Conservation (phyloP, 2,888 invertebrate species). For the Cantharis nigra region DNA sequence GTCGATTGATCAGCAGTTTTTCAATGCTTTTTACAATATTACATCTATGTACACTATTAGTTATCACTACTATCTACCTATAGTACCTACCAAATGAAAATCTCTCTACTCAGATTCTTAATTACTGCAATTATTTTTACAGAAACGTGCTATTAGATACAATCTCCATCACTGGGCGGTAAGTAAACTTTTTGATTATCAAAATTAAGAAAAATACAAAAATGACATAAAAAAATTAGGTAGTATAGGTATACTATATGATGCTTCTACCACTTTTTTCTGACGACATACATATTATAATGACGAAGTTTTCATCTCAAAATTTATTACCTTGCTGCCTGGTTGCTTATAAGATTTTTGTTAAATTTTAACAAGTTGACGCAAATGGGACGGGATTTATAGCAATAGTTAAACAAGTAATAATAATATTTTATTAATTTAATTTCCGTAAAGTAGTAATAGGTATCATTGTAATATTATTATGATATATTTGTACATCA, state of each 20-base stretch:
- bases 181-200: background rate
- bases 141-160: background rate
- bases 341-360: background rate
- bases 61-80: background rate
- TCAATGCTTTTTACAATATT: background rate
- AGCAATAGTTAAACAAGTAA: background rate
- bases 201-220: background rate
- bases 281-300: too few species aligned
- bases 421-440: slow-evolving; percentile 13
- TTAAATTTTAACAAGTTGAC: background rate
- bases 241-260: too few species aligned
- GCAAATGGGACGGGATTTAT: background rate
- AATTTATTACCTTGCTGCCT: background rate
- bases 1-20: too few species aligned
- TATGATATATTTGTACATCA: slow-evolving; percentile 29
- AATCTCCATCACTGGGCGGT: slow-evolving; percentile 6
- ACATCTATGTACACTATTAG: background rate
- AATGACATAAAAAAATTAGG: too few species aligned
- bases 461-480: slow-evolving; percentile 13
- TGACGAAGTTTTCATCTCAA: background rate
- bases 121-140: background rate
- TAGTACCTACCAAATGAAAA: background rate
- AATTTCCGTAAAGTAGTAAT: slow-evolving; percentile 24
- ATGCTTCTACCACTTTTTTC: background rate
- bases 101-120: background rate